Percentiles rank a stretch among this genome's conserved stretches.
phyloP scores from a whole-genome alignment of 2,113 vertebrate species.

The Caloenas nicobarica region DNA sequence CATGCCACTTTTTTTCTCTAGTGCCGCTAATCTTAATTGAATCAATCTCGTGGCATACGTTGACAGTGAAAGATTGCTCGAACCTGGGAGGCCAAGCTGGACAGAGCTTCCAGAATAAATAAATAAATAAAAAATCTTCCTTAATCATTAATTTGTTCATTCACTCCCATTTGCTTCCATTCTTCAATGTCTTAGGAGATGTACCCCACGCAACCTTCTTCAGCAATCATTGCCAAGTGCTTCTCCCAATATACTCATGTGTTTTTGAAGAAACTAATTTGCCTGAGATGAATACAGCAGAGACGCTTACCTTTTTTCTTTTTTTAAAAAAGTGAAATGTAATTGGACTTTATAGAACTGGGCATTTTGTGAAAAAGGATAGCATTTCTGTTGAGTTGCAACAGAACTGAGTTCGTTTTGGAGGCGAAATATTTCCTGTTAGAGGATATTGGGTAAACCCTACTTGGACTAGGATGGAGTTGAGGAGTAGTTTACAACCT shows the following conservation, averaged over 20 bases:
- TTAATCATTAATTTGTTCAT: constrained; percentile 92
- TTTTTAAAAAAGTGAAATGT: neutral
- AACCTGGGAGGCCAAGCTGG: constrained; percentile 92
- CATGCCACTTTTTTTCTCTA: constrained; percentile 79
- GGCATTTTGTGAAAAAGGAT: neutral
- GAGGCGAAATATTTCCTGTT: neutral
- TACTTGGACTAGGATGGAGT: neutral
- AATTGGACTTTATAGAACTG: constrained; percentile 33
- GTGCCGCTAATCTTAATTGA: constrained; percentile 99
- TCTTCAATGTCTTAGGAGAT: constrained; percentile 85
- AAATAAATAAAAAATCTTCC: constrained; percentile 70
- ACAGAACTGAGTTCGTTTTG: neutral
- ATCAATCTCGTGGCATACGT: constrained; percentile 93
- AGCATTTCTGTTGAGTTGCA: neutral
- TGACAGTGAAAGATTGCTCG: constrained; percentile 98
- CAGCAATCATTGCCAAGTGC: constrained; percentile 75
- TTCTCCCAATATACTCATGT: constrained; percentile 41
- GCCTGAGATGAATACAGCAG: constrained; percentile 30
- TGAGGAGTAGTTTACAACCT: neutral
- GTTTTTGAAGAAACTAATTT: constrained; percentile 73
- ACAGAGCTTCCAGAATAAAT: constrained; percentile 77
- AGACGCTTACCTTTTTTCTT: neutral
- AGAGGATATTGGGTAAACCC: neutral
- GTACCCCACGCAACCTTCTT: constrained; percentile 55
- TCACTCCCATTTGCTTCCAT: constrained; percentile 82